phyloP scores from a whole-genome alignment of 1,140 invertebrate genomes.

The Microvelia longipes region DNA sequence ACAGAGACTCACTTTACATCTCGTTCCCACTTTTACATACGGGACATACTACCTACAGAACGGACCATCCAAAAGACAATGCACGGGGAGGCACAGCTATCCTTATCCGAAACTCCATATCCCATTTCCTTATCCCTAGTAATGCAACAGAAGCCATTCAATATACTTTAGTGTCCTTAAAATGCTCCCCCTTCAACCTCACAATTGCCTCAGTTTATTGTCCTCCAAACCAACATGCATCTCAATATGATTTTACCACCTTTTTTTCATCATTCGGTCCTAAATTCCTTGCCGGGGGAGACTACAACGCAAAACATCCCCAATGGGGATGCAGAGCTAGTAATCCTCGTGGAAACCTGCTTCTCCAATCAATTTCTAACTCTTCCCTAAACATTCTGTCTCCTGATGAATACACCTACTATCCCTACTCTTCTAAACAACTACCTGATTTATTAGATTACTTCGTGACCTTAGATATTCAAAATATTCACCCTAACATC shows the following conservation, averaged over 20 bases:
- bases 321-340: slow-evolving; percentile 28
- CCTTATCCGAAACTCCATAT: slow-evolving; percentile 16
- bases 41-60: slow-evolving; percentile 14
- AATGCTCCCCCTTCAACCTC: slow-evolving; percentile 15
- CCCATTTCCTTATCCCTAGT: slow-evolving; percentile 14
- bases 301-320: slow-evolving; percentile 31
- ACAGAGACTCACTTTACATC: slow-evolving; percentile 23
- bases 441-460: slow-evolving; percentile 14
- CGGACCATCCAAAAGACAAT: slow-evolving; percentile 23
- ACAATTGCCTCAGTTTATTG: slow-evolving; percentile 26
- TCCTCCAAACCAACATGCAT: slow-evolving; percentile 24
- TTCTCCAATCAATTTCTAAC: slow-evolving; percentile 21
- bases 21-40: slow-evolving; percentile 17
- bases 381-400: slow-evolving; percentile 10
- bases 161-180: slow-evolving; percentile 21
- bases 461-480: slow-evolving; percentile 7
- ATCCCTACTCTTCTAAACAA: slow-evolving; percentile 6
- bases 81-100: slow-evolving; percentile 21
- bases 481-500: background rate
- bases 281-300: slow-evolving; percentile 28
- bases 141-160: slow-evolving; percentile 17
- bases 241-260: slow-evolving; percentile 20
- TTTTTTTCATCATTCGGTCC: slow-evolving; percentile 26
- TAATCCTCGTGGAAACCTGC: slow-evolving; percentile 23
- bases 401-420: slow-evolving; percentile 12